These are phyloP conservation scores for Drosophila orosa DNA, from an alignment of 1,140 invertebrate genomes.

Conservation along the genomic window DNA sequence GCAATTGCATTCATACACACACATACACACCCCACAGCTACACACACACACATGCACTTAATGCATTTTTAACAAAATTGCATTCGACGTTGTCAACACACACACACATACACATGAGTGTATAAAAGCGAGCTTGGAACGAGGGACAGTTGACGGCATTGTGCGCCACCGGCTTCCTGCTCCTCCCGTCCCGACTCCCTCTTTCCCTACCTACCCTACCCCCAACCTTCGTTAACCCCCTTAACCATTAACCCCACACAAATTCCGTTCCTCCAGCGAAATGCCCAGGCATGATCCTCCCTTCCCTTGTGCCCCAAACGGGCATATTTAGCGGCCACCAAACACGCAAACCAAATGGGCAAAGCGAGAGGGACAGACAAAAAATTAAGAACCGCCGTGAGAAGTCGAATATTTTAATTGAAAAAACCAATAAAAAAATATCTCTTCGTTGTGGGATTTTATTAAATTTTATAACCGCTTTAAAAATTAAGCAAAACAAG, in stretches of 20 bases:
- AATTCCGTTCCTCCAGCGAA: conserved; percentile 42
- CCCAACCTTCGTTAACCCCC: not conserved
- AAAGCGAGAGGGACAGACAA: conserved; percentile 30
- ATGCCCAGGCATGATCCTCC: conserved; percentile 14
- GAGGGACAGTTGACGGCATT: conserved; percentile 66
- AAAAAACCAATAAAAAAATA: conserved; percentile 6
- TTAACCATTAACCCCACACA: conserved; percentile 47
- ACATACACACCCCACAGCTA: conserved; percentile 41
- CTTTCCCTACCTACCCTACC: conserved; percentile 7
- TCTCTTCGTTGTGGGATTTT: not conserved
- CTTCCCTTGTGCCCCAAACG: conserved; percentile 18
- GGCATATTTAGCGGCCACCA: conserved; percentile 62
- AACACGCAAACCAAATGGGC: conserved; percentile 49
- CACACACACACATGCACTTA: conserved; percentile 62
- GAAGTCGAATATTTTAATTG: conserved; percentile 7
- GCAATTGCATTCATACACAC: conserved; percentile 76
- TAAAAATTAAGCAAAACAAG: not conserved
- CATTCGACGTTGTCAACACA: conserved; percentile 71
- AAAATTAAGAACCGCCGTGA: conserved; percentile 20
- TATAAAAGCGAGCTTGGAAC: conserved; percentile 38
- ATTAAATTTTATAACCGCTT: not conserved
- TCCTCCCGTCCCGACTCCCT: conserved; percentile 7
- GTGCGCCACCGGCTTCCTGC: conserved; percentile 50
- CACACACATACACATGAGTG: conserved; percentile 33
- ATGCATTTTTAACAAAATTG: conserved; percentile 82